Base-by-base conservation (phyloP, 2,888 invertebrate species). In the Scelioninae gen. 1 region DNA sequence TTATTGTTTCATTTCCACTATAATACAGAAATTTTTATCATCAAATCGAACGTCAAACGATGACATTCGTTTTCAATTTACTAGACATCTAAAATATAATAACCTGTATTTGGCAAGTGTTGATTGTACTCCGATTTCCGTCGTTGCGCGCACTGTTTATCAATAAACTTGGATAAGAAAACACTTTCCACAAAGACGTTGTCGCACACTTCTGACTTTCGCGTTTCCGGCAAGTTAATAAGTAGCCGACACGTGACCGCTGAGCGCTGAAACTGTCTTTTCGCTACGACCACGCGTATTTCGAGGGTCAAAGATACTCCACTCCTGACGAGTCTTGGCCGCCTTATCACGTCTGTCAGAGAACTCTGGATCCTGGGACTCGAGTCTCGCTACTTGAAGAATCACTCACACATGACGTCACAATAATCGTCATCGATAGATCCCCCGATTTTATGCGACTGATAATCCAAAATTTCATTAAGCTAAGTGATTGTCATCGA, bases 361-460 rank as follows among this genome's bases (percentile, higher is more conserved):
- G 32, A 62, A 77, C 63, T 78, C 71, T 29, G 49, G 16, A 49
- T 40, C 43, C 32, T 45, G 31, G 38, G 62, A 65, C 55, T 16
- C 45, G 40, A n/a, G 32, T 13, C 38, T 29, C 60, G 72, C 49
- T 80, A 80, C 79, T 80, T 72, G 62, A 74, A 74, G 60, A 55
- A 72, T 66, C 66, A 53, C n/a, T 31, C 15, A 9, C 16, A 3
- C 23, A 51, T 79, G 71, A 79, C 72, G 79, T 79, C 79, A 79
- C 58, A 10, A 40, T 31, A n/a, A 5, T 9, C 66, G 65, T 65
- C 58, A 66, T 43, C 38, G 58, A 75, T 75, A 49, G 65, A 55
- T 55, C 53, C 51, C 62, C 63, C 34, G 29, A 47, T 29, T 60
- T 51, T 38, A 56, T 58, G 34, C 32, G 55, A 69, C 58, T 58